Evolutionary conservation across 2,888 invertebrate genomes (phyloP).

Genomic region (Nowickia ferox): DNA sequence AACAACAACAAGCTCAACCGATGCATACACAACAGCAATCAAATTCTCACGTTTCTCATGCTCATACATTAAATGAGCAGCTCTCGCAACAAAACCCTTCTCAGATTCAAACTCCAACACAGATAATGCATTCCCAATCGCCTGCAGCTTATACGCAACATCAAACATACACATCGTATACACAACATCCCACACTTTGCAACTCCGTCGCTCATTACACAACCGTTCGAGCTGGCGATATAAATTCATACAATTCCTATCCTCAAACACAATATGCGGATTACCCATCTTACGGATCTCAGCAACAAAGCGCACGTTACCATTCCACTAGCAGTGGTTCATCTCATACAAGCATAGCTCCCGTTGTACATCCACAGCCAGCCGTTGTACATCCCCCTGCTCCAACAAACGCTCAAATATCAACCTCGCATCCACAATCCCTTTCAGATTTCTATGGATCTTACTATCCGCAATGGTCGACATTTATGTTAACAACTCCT

Average conservation of each 20-base stretch:
- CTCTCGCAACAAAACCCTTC: constrained; percentile 48
- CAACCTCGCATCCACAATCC: constrained; percentile 55
- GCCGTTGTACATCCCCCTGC: constrained; percentile 26
- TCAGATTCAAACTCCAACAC: constrained; percentile 43
- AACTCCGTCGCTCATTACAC: constrained; percentile 55
- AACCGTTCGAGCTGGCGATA: constrained; percentile 44
- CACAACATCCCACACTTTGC: constrained; percentile 56
- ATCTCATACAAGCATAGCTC: constrained; percentile 52
- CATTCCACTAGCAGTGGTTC: constrained; percentile 47
- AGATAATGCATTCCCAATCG: constrained; percentile 65
- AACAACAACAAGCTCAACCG: constrained; percentile 39
- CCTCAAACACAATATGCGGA: constrained; percentile 64
- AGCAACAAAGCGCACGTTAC: constrained; percentile 64
- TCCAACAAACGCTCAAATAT: constrained; percentile 41
- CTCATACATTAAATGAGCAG: constrained; percentile 58
- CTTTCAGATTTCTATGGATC: constrained; percentile 68
- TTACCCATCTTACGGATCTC: constrained; percentile 68
- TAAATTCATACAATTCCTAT: constrained; percentile 58
- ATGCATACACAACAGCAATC: constrained; percentile 37
- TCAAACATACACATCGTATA: constrained; percentile 52
- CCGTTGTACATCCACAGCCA: constrained; percentile 47
- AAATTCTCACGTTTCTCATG: constrained; percentile 46
- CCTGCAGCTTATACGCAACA: constrained; percentile 55
- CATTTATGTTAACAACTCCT: constrained; percentile 68
- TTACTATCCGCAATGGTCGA: constrained; percentile 70